Conservation (phyloP, 2,797 vertebrate species). For the Alca torda region DNA sequence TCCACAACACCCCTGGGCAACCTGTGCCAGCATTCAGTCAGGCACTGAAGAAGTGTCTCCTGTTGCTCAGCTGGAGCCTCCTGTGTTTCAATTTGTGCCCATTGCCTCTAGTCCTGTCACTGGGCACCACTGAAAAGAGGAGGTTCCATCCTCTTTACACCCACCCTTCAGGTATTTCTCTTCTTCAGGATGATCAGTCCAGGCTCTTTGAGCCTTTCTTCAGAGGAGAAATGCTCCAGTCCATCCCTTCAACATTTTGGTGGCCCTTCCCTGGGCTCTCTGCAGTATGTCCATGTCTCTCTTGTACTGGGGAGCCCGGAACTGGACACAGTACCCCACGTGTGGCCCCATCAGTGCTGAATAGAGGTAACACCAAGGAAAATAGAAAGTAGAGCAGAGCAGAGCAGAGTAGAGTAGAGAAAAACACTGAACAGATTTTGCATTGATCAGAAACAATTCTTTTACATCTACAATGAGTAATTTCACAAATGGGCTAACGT, state of each 20-base stretch:
- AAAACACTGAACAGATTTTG: not conserved
- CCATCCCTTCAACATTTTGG: not conserved
- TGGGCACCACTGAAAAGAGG: not conserved
- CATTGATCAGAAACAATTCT: not conserved
- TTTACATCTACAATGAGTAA: not conserved
- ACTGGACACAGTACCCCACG: not conserved
- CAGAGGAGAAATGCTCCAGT: not conserved
- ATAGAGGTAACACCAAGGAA: not conserved
- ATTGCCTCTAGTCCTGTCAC: not conserved
- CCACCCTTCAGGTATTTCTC: not conserved
- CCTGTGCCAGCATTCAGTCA: not conserved
- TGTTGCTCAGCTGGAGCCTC: not conserved
- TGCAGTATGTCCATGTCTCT: not conserved
- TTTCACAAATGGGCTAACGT: not conserved
- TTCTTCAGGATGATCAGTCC: not conserved
- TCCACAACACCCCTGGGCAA: not conserved
- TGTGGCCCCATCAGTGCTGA: not conserved
- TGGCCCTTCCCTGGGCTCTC: not conserved
- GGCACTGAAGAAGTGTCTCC: not conserved
- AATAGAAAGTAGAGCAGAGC: rapidly evolving
- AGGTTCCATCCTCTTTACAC: not conserved
- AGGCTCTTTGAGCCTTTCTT: not conserved
- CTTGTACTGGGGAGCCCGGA: not conserved
- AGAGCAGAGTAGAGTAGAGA: not conserved
- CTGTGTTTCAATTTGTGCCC: not conserved